Evolutionary conservation across 2,797 vertebrate species (phyloP).

Genomic region (Sebastes dallii): DNA sequence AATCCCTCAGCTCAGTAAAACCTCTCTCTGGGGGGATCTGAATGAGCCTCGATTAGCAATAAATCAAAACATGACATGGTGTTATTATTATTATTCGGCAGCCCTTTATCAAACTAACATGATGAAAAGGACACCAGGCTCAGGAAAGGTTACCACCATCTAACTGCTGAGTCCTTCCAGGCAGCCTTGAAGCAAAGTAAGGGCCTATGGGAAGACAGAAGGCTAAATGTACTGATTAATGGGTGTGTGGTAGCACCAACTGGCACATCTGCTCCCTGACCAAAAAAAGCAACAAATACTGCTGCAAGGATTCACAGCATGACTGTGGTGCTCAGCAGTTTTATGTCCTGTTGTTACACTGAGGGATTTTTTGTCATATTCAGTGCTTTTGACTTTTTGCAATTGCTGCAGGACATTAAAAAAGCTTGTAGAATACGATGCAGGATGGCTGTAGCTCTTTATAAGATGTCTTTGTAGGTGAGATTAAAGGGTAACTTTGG

Average conservation of each 20-base stretch:
- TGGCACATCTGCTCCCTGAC: conserved; percentile 42
- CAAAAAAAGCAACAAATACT: not conserved
- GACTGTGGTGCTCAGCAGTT: conserved; percentile 19
- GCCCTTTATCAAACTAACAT: not conserved
- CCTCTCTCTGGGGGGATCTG: not conserved
- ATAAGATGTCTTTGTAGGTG: not conserved
- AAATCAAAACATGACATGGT: not conserved
- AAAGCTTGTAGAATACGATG: not conserved
- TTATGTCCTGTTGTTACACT: not conserved
- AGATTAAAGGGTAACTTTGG: not conserved
- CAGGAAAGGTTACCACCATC: not conserved
- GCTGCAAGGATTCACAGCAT: conserved; percentile 5
- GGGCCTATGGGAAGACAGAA: not conserved
- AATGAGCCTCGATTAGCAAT: conserved; percentile 10
- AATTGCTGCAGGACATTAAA: not conserved
- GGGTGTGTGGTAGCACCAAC: not conserved
- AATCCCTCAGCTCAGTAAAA: conserved; percentile 19
- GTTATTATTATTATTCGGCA: not conserved
- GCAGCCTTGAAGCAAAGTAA: not conserved
- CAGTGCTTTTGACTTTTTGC: not conserved
- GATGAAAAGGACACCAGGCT: not conserved
- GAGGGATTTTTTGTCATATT: not conserved
- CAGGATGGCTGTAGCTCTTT: not conserved
- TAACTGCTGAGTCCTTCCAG: not conserved
- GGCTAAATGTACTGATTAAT: conserved; percentile 23